A percentile compares a stretch with the other conserved stretches of the same genome.
These are phyloP conservation scores for Sebastes baramenuke DNA, from an alignment of 2,797 vertebrate species.

Conservation along the genomic window DNA sequence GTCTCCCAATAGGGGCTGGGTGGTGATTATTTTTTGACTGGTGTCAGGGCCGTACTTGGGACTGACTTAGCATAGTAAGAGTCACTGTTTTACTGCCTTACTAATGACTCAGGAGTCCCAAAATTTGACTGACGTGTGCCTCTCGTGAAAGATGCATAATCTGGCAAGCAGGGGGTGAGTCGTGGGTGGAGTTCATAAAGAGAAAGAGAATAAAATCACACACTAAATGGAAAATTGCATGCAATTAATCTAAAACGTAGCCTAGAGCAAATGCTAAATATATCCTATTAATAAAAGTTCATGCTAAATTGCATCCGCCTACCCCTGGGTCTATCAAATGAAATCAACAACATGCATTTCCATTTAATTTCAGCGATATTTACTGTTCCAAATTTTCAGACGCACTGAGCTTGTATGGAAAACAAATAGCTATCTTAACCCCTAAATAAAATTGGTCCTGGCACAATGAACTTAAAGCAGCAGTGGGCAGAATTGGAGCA, in stretches of 20 bases:
- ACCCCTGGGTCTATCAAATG: background rate
- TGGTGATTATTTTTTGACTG: conserved; percentile 19
- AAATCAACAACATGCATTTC: background rate
- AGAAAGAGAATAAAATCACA: background rate
- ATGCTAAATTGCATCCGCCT: background rate
- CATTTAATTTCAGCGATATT: background rate
- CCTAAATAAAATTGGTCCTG: background rate
- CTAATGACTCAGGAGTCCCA: conserved; percentile 26
- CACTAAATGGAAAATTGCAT: background rate
- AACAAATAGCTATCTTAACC: background rate
- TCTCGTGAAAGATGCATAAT: conserved; percentile 27
- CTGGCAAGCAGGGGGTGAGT: conserved; percentile 18
- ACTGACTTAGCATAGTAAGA: conserved; percentile 11
- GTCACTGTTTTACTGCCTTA: conserved; percentile 1
- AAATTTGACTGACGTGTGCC: conserved; percentile 32
- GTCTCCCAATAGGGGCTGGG: background rate
- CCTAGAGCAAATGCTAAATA: background rate
- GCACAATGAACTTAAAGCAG: background rate
- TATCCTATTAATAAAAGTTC: background rate
- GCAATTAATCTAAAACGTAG: background rate
- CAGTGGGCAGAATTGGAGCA: too few species aligned
- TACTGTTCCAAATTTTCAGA: background rate
- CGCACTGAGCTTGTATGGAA: background rate
- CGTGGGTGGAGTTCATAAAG: conserved; percentile 14
- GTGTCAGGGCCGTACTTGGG: conserved; percentile 11